Evolutionary conservation across 1,140 invertebrate genomes (phyloP).

Genomic region (Drosophila pectinifera): DNA sequence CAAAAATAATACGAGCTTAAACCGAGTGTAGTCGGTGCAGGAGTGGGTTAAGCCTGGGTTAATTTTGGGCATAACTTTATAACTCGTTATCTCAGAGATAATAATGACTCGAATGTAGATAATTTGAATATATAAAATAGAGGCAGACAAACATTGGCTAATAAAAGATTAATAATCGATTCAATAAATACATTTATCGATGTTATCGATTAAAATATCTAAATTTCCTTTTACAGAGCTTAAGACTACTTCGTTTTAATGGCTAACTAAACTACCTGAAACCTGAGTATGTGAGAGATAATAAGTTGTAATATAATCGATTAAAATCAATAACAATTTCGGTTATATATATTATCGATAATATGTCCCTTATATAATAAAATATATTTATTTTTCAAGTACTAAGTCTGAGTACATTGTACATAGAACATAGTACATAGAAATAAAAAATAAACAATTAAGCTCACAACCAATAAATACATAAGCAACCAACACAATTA

Average conservation of each 20-base stretch:
- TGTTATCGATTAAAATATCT: background rate
- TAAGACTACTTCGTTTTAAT: too few relatives aligned
- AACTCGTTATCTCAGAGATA: background rate
- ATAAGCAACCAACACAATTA: too few relatives aligned
- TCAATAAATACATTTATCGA: background rate
- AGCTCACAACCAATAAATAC: too few relatives aligned
- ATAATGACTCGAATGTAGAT: background rate
- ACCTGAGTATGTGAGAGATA: background rate
- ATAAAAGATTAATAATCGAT: background rate
- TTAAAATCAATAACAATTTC: too few relatives aligned
- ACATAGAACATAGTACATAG: too few relatives aligned
- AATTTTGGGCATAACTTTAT: background rate
- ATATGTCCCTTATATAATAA: too few relatives aligned
- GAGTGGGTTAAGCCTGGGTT: slow-evolving; percentile 7
- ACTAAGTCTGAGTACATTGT: too few relatives aligned
- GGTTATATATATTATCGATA: too few relatives aligned
- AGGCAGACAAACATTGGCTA: background rate
- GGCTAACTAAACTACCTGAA: background rate
- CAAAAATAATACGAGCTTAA: slow-evolving; percentile 1
- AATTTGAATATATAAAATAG: background rate
- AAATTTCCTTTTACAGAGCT: background rate
- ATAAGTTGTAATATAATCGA: background rate
- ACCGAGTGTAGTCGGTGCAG: background rate
- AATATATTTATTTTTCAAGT: too few relatives aligned
- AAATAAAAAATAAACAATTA: too few relatives aligned